Evolutionary conservation across 2,888 invertebrate genomes (phyloP), one percentile per base, ranked within the genome.

Genomic region (Geotrupes spiniger): DNA sequence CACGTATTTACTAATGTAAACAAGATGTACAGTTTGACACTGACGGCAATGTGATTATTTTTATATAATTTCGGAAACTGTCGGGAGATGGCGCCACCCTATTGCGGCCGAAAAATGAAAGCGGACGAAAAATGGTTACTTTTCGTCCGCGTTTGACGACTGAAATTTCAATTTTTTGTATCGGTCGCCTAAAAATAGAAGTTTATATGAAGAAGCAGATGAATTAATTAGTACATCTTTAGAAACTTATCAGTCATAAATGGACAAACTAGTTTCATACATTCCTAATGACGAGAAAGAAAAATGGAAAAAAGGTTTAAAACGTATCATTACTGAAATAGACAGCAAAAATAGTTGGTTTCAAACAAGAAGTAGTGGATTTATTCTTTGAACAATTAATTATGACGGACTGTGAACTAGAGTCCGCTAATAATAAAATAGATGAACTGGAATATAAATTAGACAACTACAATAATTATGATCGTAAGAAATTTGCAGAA

Each of bases 321-420:
- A 28, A 28, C 28, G 10, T 28, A 28, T 28, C 3, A 28, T 28
- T 28, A 46, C 31, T 46, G 31, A 33, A 48, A 48, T 17, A 43
- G 31, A 36, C 33, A 39, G 49, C 49, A 36, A 49, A 33, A 49
- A 49, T 46, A 41, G 29, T 46, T 46, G 39, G 46, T 46, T 46
- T 46, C 41, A 46, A 46, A 46, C 46, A 46, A 46, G 46, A 46
- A 46, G 25, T 28, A 21, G 42, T 39, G 33, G 29, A 46, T 46
- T 46, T 46, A 42, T 46, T 42, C 28, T 40, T 45, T 45, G 40
- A 49, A 49, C 49, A 49, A 49, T 49, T 49, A 45, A 49, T 49
- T 49, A 45, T 49, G 39, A 49, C 49, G 12, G 49, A 45, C 49
- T 49, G 44, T 45, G 40, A 49, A 45, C 41, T 49, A 49, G 44